These are phyloP conservation scores for Allacma fusca DNA, from an alignment of 2,888 invertebrate species.

Conservation along the genomic window DNA sequence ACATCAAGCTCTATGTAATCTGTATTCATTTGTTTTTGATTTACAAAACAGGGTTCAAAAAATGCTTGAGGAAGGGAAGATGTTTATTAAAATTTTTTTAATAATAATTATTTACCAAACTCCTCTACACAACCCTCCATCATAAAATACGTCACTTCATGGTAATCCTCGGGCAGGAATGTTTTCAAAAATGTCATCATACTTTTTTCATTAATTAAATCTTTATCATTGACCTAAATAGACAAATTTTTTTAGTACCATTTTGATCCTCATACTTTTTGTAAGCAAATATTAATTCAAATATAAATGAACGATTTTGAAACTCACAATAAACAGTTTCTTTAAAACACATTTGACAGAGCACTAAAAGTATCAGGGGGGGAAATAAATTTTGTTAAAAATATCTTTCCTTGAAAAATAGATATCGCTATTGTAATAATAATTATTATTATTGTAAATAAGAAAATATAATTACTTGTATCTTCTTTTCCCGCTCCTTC, in stretches of 20 bases:
- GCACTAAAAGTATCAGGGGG: slow-evolving; percentile 45
- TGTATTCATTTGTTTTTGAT: no score
- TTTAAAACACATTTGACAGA: slow-evolving; percentile 51
- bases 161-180: slow-evolving; percentile 48
- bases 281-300: no score
- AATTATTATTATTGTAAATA: not conserved
- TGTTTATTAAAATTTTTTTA: no score
- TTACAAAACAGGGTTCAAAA: no score
- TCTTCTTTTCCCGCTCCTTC: slow-evolving; percentile 28
- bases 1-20: no score
- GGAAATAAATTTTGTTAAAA: no score
- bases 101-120: slow-evolving; percentile 44
- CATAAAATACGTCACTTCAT: slow-evolving; percentile 49
- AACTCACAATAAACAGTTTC: slow-evolving; percentile 44
- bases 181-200: slow-evolving; percentile 50
- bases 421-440: no score
- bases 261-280: no score
- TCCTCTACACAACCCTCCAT: slow-evolving; percentile 53
- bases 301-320: no score
- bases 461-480: slow-evolving; percentile 13
- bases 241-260: no score
- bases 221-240: slow-evolving; percentile 30
- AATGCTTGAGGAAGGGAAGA: no score
- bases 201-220: slow-evolving; percentile 41
- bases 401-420: no score